A percentile compares a stretch with the other conserved stretches of the same genome.
Conservation (phyloP, 2,888 invertebrate species). For the Spicauda simplicius region DNA sequence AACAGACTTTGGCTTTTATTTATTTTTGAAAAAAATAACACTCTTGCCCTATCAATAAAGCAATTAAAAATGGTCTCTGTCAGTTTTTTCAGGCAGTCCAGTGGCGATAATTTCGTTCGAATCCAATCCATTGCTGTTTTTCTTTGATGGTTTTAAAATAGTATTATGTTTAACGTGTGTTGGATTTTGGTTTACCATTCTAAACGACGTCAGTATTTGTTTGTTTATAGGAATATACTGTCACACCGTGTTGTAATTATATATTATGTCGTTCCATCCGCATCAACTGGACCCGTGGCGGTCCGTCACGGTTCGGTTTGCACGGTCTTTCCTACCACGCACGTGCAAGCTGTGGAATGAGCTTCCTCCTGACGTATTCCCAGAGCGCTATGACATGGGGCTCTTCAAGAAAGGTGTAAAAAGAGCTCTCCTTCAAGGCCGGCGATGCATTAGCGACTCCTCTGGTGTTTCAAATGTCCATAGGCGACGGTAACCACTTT, state of each 20-base stretch:
- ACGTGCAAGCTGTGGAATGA: too few species aligned
- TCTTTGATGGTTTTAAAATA: not conserved
- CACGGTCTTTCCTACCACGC: too few species aligned
- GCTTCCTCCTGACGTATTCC: too few species aligned
- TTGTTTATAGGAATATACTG: not conserved
- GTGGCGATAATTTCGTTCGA: not conserved
- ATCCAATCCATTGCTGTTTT: slow-evolving; percentile 17
- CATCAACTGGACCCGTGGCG: too few species aligned
- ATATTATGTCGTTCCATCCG: too few species aligned
- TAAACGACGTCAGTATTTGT: not conserved
- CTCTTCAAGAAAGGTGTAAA: too few species aligned
- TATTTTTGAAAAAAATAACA: slow-evolving; percentile 53
- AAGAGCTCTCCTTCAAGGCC: too few species aligned
- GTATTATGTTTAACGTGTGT: not conserved
- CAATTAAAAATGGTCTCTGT: slow-evolving; percentile 49
- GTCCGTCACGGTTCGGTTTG: too few species aligned
- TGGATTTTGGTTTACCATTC: not conserved
- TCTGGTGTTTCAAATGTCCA: too few species aligned
- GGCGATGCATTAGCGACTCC: too few species aligned
- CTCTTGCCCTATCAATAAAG: slow-evolving; percentile 48
- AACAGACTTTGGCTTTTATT: slow-evolving; percentile 67
- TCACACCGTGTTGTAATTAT: not conserved
- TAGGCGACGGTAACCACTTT: too few species aligned
- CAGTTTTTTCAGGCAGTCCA: slow-evolving; percentile 15
- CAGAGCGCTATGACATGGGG: too few species aligned